These are phyloP conservation scores for Octopus bimaculoides DNA, from an alignment of 1,140 invertebrate species.

Conservation along the genomic window DNA sequence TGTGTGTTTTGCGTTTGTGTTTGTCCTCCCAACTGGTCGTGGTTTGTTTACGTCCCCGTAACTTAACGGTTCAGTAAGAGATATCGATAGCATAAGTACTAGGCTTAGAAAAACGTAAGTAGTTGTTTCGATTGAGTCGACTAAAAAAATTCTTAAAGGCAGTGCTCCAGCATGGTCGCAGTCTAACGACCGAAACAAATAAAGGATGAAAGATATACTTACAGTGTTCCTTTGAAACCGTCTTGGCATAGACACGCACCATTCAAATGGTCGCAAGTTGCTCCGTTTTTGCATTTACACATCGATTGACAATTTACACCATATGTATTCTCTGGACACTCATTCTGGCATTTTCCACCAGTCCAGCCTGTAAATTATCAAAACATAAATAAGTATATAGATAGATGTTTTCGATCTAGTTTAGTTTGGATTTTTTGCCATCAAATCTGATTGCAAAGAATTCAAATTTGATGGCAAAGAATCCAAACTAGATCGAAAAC, in stretches of 20 bases:
- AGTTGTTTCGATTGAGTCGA: too few relatives aligned
- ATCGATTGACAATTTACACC: constrained; percentile 51
- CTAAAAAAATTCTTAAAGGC: too few relatives aligned
- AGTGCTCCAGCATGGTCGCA: too few relatives aligned
- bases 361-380: constrained; percentile 44
- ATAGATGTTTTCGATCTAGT: neutral
- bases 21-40: too few relatives aligned
- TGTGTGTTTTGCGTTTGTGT: too few relatives aligned
- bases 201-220: constrained; percentile 14
- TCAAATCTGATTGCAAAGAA: too few relatives aligned
- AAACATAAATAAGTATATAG: neutral
- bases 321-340: constrained; percentile 63
- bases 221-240: constrained; percentile 82
- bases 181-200: neutral
- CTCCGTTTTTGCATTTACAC: constrained; percentile 57
- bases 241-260: constrained; percentile 80
- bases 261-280: constrained; percentile 70
- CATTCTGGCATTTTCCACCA: constrained; percentile 44
- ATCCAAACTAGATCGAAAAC: too few relatives aligned
- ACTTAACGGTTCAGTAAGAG: too few relatives aligned
- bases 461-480: too few relatives aligned
- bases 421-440: neutral
- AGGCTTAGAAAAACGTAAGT: too few relatives aligned
- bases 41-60: too few relatives aligned
- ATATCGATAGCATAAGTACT: too few relatives aligned